phyloP scores from a whole-genome alignment of 2,888 invertebrate species.

The Pollenia angustigena region DNA sequence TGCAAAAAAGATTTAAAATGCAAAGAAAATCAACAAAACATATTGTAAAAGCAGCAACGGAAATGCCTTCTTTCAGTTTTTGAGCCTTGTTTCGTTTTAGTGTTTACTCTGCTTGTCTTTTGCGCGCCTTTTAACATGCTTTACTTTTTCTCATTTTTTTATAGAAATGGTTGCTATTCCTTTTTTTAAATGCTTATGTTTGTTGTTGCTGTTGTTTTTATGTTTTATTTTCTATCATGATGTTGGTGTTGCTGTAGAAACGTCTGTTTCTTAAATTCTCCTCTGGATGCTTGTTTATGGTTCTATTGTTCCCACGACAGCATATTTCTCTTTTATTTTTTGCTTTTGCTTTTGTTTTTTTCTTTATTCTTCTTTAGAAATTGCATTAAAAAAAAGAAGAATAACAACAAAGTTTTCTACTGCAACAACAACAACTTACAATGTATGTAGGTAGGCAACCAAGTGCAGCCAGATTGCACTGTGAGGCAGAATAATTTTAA shows the following conservation, averaged over 20 bases:
- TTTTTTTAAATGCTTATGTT: slow-evolving; percentile 10
- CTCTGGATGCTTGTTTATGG: slow-evolving; percentile 67
- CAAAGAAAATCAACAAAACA: slow-evolving; percentile 20
- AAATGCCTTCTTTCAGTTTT: slow-evolving; percentile 61
- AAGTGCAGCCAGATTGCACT: slow-evolving; percentile 36
- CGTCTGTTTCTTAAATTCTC: slow-evolving; percentile 67
- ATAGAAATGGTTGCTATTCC: background rate
- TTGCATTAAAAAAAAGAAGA: slow-evolving; percentile 19
- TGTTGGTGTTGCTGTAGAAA: slow-evolving; percentile 32
- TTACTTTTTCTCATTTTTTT: slow-evolving; percentile 14
- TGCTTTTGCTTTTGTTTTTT: background rate
- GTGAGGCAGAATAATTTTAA: slow-evolving; percentile 5
- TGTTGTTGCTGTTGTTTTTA: slow-evolving; percentile 32
- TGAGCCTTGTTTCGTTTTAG: slow-evolving; percentile 55
- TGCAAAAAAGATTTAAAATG: slow-evolving; percentile 45
- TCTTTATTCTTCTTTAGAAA: background rate
- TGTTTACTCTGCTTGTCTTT: slow-evolving; percentile 69
- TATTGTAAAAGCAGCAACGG: slow-evolving; percentile 29
- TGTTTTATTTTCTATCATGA: slow-evolving; percentile 22
- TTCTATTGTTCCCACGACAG: slow-evolving; percentile 70
- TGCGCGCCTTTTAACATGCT: slow-evolving; percentile 57
- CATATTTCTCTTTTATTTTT: slow-evolving; percentile 32
- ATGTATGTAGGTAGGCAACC: slow-evolving; percentile 17
- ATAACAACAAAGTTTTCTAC: slow-evolving; percentile 35
- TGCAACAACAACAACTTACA: slow-evolving; percentile 31